Evolutionary conservation across 2,888 invertebrate species (phyloP), one percentile per base, ranked within the genome.

Genomic region (Lasius fuliginosus): DNA sequence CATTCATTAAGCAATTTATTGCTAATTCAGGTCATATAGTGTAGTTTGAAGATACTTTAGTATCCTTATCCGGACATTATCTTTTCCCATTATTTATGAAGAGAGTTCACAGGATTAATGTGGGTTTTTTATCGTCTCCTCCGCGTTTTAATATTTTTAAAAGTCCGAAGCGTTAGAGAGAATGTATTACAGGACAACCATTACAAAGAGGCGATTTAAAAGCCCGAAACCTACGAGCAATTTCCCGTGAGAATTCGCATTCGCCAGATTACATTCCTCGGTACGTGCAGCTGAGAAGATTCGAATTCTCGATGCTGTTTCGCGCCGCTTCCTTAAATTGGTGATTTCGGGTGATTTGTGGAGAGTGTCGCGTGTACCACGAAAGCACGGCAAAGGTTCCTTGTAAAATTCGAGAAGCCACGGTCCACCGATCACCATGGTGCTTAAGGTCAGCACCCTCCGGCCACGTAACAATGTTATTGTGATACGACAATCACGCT

Each of bases 261-360:
- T 83, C 83, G 67, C 77, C 42, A 56, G 77, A 83, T 83, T 83
- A 77, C 77, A 69, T 68, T 77, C 62, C 68, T 36, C 46, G 53
- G 33, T 68, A 60, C 62, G 58, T 67, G 67, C 49, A 67, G 77
- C 76, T 33, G 77, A 33, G 58, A 53, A 81, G 73, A 81, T 81
- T 79, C 81, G 79, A 46, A 79, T 79, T 60, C 46, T 36, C 36
- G 46, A 23, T 49, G 71, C 79, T 81, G 79, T 81, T 83, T 75
- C 76, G 64, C 85, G 76, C 76, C 75, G 82, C 75, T 85, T 76
- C 76, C 68, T 76, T 83, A 76, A 83, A 76, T 83, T 76, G 85
- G 36, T 76, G 83, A 85, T 84, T 82, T 40, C 62, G 42, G 18
- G 49, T 81, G 81, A 71, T 79, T 69, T 62, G 82, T 82, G 56